Evolutionary conservation across 2,888 invertebrate species (phyloP).

Genomic region (Apeira syringaria): DNA sequence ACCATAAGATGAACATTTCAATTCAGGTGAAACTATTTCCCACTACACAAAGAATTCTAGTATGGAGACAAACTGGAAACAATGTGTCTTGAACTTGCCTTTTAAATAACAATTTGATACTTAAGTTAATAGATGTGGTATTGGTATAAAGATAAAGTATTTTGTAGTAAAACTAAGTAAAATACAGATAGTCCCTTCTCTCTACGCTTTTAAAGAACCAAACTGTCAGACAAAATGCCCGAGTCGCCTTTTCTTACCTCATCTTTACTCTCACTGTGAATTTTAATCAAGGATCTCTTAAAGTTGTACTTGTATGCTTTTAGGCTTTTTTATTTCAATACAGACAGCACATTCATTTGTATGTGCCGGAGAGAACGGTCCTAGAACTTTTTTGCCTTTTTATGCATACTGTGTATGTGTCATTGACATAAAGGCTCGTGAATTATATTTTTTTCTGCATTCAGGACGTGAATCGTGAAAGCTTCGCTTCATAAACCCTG

Average conservation of each 20-base stretch:
- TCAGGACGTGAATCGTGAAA: conserved; percentile 6
- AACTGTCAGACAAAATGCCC: conserved; percentile 9
- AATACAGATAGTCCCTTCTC: too few species aligned
- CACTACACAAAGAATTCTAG: too few species aligned
- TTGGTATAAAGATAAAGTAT: too few species aligned
- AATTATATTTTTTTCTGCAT: not conserved
- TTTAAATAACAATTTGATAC: too few species aligned
- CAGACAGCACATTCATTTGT: conserved; percentile 40
- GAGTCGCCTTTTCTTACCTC: conserved; percentile 18
- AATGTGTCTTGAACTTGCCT: too few species aligned
- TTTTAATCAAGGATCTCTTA: conserved; percentile 40
- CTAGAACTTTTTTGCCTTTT: not conserved
- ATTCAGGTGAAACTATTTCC: too few species aligned
- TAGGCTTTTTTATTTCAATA: conserved; percentile 33
- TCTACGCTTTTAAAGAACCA: too few species aligned
- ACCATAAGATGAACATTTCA: too few species aligned
- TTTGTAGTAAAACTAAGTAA: too few species aligned
- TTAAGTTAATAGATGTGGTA: too few species aligned
- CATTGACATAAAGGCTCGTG: conserved; percentile 3
- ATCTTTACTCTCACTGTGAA: conserved; percentile 23
- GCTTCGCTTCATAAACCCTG: conserved; percentile 14
- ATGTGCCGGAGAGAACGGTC: conserved; percentile 37
- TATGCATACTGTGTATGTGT: not conserved
- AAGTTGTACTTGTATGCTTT: conserved; percentile 26
- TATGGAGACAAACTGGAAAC: too few species aligned